Evolutionary conservation across 2,888 invertebrate genomes (phyloP), one percentile per base, ranked within the genome.

Genomic region (Bellardia bayeri): DNA sequence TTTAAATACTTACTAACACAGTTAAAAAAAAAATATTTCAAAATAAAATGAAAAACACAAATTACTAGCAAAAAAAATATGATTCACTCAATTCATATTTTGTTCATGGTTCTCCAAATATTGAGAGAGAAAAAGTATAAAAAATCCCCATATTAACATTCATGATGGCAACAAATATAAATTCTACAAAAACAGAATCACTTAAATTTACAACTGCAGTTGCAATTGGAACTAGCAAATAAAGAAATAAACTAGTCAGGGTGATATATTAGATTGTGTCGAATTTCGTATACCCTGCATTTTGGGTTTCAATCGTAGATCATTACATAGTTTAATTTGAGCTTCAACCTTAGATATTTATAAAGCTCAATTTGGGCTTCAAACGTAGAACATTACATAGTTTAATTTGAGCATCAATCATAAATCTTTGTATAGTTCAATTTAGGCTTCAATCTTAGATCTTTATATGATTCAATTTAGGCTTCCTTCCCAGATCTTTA

Each of bases 1-100:
- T 6, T 45, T 45, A 30, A 68, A 56, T 42, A 68, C 64, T 40
- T 40, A 54, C 49, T 7, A 33, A 7, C 14, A 33, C 49, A 33
- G 11, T 7, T 4, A 49, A 75, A n/a, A 7, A 51, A 75, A n/a
- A 7, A 1, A 13, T 23, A 37, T 33, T n/a, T 58, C 0, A 13
- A 30, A 56, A 33, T 63, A 4, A 66, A 51, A 30, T 37, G 37
- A 13, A 14, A 16, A 8, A 54, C 30, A 9, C 6, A 54, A 1
- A 11, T n/a, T 54, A 4, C 51, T 7, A 54, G 3, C 11, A 45
- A 45, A 7, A 45, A 56, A 68, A 51, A 14, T 69, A 49, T 79
- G 49, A 61, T 49, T 45, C 79, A 69, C 61, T 23, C 8, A 37
- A 16, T 79, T 69, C 49, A 79, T 79, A 69, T 79, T 68, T 58